A percentile compares a stretch with the other conserved stretches of the same genome.
phyloP scores from a whole-genome alignment of 2,888 invertebrate genomes.

The Malthinus seriepunctatus region DNA sequence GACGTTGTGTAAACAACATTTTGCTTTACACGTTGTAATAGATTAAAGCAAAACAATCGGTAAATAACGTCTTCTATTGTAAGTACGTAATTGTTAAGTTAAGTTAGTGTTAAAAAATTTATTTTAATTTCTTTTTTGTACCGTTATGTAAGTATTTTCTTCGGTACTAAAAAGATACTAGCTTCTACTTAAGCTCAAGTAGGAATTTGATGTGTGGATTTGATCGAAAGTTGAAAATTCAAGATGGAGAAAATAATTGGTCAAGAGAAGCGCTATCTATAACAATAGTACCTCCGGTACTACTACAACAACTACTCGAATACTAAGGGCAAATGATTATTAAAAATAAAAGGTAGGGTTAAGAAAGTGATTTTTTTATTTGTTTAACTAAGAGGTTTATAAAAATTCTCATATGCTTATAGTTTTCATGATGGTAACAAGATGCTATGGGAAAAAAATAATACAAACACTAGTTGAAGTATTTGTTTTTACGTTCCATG shows the following conservation, averaged over 20 bases:
- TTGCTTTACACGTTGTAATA: neutral
- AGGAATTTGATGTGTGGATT: too few species aligned
- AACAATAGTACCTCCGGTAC: too few species aligned
- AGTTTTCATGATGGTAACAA: slow-evolving; percentile 12
- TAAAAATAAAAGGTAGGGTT: neutral
- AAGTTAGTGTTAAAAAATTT: too few species aligned
- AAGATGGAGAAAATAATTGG: neutral
- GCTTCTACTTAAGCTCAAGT: too few species aligned
- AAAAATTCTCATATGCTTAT: slow-evolving; percentile 4
- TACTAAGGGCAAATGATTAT: too few species aligned
- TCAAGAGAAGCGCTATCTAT: too few species aligned
- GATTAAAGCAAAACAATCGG: neutral
- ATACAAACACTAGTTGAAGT: slow-evolving; percentile 46
- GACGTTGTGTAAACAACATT: neutral
- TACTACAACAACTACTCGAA: too few species aligned
- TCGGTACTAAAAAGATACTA: neutral
- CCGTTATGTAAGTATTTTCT: too few species aligned
- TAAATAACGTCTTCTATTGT: neutral
- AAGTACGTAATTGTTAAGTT: too few species aligned
- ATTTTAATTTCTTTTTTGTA: too few species aligned
- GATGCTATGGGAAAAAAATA: slow-evolving; percentile 43
- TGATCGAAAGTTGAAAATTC: neutral
- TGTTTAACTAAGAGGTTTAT: slow-evolving; percentile 5
- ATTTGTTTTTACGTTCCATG: slow-evolving; percentile 41
- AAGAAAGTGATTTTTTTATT: neutral